A percentile compares a stretch with the other conserved stretches of the same genome.
These are phyloP conservation scores for Amniataba percoides DNA, from an alignment of 2,797 vertebrate species.

Conservation along the genomic window DNA sequence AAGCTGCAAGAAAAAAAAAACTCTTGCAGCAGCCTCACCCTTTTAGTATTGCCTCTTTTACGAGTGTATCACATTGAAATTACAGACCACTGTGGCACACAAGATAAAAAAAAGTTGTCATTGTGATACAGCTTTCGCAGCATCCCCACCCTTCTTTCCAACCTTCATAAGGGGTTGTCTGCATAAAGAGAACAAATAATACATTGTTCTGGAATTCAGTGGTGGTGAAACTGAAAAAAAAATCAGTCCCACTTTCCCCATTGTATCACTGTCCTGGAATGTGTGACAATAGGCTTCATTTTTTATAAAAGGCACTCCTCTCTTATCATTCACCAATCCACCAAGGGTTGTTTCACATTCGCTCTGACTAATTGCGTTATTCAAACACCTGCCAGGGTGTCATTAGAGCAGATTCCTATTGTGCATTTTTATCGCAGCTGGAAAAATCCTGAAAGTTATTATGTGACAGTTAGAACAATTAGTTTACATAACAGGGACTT, in stretches of 20 bases:
- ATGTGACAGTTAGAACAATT: constrained; percentile 17
- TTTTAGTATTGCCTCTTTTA: constrained; percentile 18
- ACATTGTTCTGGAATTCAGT: constrained; percentile 65
- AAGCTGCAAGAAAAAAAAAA: constrained; percentile 41
- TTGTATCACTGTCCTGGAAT: constrained; percentile 74
- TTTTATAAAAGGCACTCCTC: constrained; percentile 26
- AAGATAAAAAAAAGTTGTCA: constrained; percentile 41
- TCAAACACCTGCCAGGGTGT: constrained; percentile 17
- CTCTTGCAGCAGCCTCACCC: constrained; percentile 24
- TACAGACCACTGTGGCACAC: constrained; percentile 16
- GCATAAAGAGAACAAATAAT: constrained; percentile 64
- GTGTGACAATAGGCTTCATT: constrained; percentile 59
- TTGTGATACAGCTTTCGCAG: constrained; percentile 31
- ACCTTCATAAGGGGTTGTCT: constrained; percentile 43
- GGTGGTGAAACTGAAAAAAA: constrained; percentile 39
- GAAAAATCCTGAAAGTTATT: neutral
- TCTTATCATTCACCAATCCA: constrained; percentile 41
- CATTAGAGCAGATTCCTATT: neutral
- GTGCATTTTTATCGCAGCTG: neutral
- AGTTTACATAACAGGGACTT: neutral
- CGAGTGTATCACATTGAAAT: constrained; percentile 26
- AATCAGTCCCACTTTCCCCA: constrained; percentile 62
- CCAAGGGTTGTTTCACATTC: constrained; percentile 20
- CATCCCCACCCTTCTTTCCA: constrained; percentile 45
- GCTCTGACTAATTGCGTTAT: constrained; percentile 7